phyloP scores from a whole-genome alignment of 2,797 vertebrate genomes.

The Molossus molossus region DNA sequence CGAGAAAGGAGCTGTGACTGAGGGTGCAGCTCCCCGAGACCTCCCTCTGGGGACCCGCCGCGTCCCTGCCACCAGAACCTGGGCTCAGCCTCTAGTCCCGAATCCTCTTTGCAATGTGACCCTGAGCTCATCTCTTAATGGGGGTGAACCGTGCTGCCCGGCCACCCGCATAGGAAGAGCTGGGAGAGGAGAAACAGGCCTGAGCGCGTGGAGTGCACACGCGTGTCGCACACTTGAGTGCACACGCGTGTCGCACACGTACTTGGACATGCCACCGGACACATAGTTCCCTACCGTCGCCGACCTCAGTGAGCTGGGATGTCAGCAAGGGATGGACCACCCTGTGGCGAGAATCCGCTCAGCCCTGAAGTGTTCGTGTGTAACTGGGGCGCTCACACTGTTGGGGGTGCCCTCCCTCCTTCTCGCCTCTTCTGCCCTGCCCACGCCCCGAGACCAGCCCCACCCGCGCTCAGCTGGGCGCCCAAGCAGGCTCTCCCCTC shows the following conservation, averaged over 20 bases:
- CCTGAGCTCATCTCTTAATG: background rate
- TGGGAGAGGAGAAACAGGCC: fast-evolving
- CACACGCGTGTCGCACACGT: background rate
- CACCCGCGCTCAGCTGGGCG: fast-evolving
- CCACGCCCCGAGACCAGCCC: fast-evolving
- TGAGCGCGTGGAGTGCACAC: fast-evolving
- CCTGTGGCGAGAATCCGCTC: background rate
- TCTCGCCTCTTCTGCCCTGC: too few species aligned
- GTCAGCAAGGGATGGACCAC: too few species aligned
- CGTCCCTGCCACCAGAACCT: background rate
- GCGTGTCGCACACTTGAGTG: background rate
- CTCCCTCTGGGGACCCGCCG: background rate
- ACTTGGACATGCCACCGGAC: background rate
- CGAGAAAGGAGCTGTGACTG: too few species aligned
- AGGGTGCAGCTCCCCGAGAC: too few species aligned
- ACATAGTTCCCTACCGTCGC: too few species aligned
- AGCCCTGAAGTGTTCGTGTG: background rate
- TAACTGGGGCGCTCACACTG: too few species aligned
- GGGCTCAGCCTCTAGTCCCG: background rate
- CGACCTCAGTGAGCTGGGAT: too few species aligned
- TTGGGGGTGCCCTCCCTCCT: too few species aligned
- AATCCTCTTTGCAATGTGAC: background rate
- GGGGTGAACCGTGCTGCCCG: background rate
- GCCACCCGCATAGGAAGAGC: fast-evolving
- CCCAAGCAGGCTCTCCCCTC: background rate